Evolutionary conservation across 2,797 vertebrate genomes (phyloP).

Genomic region (Tiaroga cobitis): DNA sequence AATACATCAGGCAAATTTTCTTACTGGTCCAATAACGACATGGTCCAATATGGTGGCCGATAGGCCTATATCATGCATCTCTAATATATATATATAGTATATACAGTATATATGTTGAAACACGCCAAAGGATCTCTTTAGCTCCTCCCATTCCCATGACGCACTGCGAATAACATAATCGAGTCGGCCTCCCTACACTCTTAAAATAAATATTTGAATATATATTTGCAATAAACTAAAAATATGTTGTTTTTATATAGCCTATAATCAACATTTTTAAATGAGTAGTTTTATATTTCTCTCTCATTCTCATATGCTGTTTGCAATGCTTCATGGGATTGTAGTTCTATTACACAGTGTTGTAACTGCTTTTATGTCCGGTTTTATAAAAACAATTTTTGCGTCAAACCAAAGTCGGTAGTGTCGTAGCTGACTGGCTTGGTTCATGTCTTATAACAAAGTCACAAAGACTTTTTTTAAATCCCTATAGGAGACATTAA

Average conservation of each 20-base stretch:
- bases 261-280: too few relatives aligned
- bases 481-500: not conserved
- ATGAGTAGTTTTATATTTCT: not conserved
- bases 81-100: too few relatives aligned
- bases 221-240: not conserved
- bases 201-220: too few relatives aligned
- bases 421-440: not conserved
- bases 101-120: too few relatives aligned
- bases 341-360: not conserved
- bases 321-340: not conserved
- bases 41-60: too few relatives aligned
- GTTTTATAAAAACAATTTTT: not conserved
- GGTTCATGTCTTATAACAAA: not conserved
- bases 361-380: not conserved
- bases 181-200: too few relatives aligned
- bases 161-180: not conserved
- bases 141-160: not conserved
- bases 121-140: not conserved
- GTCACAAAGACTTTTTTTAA: not conserved
- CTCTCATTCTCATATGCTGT: not conserved
- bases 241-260: too few relatives aligned
- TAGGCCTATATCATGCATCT: too few relatives aligned
- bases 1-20: too few relatives aligned
- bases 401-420: not conserved
- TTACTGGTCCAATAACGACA: too few relatives aligned